Conservation (phyloP, 2,797 vertebrate genomes). For the Scomberomorus guttatus region DNA sequence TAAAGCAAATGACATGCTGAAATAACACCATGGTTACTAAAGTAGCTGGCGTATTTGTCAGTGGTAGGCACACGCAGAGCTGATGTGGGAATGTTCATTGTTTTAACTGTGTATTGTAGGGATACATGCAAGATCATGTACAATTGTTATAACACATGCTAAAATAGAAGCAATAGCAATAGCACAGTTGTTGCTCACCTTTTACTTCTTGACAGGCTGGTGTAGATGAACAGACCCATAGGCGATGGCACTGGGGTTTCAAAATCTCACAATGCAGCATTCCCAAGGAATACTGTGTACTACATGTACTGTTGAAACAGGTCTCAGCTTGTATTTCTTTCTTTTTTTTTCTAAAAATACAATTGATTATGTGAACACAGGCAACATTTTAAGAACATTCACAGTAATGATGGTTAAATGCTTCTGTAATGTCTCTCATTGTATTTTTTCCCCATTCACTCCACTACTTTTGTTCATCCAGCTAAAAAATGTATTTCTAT, state of each 20-base stretch:
- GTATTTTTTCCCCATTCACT: neutral
- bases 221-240: slow-evolving; percentile 18
- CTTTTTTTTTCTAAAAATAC: neutral
- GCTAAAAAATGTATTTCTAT: neutral
- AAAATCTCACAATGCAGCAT: neutral
- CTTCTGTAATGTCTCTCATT: neutral
- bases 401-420: neutral
- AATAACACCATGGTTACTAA: slow-evolving; percentile 44
- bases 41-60: slow-evolving; percentile 19
- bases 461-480: neutral
- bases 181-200: neutral
- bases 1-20: slow-evolving; percentile 5
- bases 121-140: slow-evolving; percentile 2
- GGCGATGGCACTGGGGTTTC: slow-evolving; percentile 1
- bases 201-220: neutral
- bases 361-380: neutral
- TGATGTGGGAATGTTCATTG: slow-evolving; percentile 20
- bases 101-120: slow-evolving; percentile 16
- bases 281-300: neutral
- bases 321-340: no score
- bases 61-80: neutral
- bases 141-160: neutral
- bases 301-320: neutral
- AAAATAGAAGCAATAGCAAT: neutral
- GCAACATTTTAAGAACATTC: neutral